These are phyloP conservation scores for Bellardia bayeri DNA, from an alignment of 2,888 invertebrate species.

Conservation along the genomic window DNA sequence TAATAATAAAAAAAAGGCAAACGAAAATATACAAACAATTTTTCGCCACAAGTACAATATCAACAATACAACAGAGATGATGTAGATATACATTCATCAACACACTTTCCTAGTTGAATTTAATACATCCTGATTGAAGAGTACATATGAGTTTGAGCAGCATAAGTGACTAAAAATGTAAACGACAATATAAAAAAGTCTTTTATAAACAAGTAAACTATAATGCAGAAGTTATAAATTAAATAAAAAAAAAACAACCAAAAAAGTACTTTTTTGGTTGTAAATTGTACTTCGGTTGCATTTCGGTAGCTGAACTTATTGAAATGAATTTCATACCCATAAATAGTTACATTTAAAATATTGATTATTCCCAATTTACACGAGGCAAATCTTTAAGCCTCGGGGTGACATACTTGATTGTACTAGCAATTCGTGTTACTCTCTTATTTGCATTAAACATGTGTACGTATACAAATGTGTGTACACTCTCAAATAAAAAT, in stretches of 20 bases:
- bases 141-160: not conserved
- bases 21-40: not conserved
- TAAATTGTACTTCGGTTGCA: too few relatives aligned
- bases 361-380: too few relatives aligned
- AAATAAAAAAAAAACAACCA: too few relatives aligned
- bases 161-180: conserved; percentile 20
- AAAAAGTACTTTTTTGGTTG: not conserved
- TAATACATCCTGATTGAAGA: not conserved
- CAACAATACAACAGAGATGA: conserved; percentile 29
- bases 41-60: conserved; percentile 47
- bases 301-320: too few relatives aligned
- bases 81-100: conserved; percentile 13
- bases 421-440: too few relatives aligned
- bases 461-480: too few relatives aligned
- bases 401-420: too few relatives aligned
- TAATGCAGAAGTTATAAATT: not conserved
- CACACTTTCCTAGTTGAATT: not conserved
- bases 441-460: too few relatives aligned
- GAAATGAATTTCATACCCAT: too few relatives aligned
- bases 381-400: too few relatives aligned
- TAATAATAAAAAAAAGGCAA: conserved; percentile 24
- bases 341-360: too few relatives aligned
- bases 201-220: not conserved
- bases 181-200: conserved; percentile 36
- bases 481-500: too few relatives aligned